Evolutionary conservation across 2,113 vertebrate genomes (phyloP).

Genomic region (Panthera leo): DNA sequence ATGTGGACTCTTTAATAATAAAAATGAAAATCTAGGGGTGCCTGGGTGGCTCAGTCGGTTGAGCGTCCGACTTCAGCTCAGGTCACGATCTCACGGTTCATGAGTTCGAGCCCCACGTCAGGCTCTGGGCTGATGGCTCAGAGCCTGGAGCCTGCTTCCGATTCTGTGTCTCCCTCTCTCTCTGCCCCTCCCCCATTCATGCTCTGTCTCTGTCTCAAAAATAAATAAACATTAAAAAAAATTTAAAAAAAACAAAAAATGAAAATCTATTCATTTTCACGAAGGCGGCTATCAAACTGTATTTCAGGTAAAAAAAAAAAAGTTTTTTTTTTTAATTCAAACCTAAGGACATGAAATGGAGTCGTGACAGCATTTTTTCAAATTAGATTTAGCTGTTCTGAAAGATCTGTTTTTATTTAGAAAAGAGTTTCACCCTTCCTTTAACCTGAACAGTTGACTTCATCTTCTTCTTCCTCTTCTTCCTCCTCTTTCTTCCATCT

Average conservation of each 20-base stretch:
- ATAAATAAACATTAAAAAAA: too few relatives aligned
- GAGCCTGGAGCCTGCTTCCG: too few relatives aligned
- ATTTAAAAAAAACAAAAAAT: not conserved
- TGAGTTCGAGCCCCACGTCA: too few relatives aligned
- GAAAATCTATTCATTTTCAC: constrained; percentile 8
- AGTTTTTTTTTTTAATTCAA: not conserved
- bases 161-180: too few relatives aligned
- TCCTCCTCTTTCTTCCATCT: not conserved
- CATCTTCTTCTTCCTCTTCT: not conserved
- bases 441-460: not conserved
- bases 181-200: too few relatives aligned
- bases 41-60: too few relatives aligned
- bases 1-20: not conserved
- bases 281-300: constrained; percentile 18
- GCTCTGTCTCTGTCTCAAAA: too few relatives aligned
- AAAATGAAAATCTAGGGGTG: not conserved
- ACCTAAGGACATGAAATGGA: not conserved
- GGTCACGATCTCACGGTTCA: too few relatives aligned
- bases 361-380: not conserved
- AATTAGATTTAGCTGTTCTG: not conserved
- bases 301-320: not conserved
- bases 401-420: not conserved
- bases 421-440: not conserved
- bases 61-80: too few relatives aligned
- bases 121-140: too few relatives aligned